These are phyloP conservation scores for Anniella stebbinsi DNA, from an alignment of 2,797 vertebrate genomes.

Conservation along the genomic window DNA sequence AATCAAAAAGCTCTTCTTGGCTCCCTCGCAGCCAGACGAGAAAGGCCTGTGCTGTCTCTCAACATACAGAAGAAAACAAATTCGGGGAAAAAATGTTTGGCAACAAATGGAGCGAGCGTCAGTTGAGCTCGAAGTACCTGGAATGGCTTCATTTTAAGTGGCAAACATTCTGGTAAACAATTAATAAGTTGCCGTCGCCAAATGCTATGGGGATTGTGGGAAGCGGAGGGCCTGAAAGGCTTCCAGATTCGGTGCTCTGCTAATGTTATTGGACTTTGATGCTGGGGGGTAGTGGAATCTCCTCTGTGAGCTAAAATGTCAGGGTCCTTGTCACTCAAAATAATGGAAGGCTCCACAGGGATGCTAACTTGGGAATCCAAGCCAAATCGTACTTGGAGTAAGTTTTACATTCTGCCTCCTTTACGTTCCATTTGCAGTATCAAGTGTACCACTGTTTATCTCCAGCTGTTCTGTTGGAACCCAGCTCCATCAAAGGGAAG, in stretches of 20 bases:
- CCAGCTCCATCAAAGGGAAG: slow-evolving; percentile 4
- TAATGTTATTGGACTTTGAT: slow-evolving; percentile 11
- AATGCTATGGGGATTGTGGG: neutral
- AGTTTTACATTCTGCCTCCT: slow-evolving; percentile 6
- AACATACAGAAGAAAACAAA: neutral
- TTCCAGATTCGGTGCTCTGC: neutral
- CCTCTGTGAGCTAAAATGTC: slow-evolving; percentile 5
- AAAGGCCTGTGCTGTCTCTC: neutral
- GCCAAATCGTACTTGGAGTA: neutral
- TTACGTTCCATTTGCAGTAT: slow-evolving; percentile 20
- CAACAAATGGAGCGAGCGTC: neutral
- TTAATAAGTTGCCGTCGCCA: slow-evolving; percentile 19
- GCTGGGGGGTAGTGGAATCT: neutral
- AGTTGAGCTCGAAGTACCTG: slow-evolving; percentile 15
- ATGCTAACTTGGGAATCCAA: neutral
- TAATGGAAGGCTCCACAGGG: slow-evolving; percentile 29
- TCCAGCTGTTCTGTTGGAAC: slow-evolving; percentile 22
- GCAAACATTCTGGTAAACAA: slow-evolving; percentile 10
- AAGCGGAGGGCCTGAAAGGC: accelerated
- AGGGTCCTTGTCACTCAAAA: neutral
- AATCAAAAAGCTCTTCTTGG: slow-evolving; percentile 46
- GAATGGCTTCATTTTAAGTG: slow-evolving; percentile 2
- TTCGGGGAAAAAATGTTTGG: slow-evolving; percentile 17
- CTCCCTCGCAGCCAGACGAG: neutral
- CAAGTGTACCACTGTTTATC: slow-evolving; percentile 34